Base-by-base conservation (phyloP, 64 coral and sea anemone species). In the Cladopsammia gracilis region DNA sequence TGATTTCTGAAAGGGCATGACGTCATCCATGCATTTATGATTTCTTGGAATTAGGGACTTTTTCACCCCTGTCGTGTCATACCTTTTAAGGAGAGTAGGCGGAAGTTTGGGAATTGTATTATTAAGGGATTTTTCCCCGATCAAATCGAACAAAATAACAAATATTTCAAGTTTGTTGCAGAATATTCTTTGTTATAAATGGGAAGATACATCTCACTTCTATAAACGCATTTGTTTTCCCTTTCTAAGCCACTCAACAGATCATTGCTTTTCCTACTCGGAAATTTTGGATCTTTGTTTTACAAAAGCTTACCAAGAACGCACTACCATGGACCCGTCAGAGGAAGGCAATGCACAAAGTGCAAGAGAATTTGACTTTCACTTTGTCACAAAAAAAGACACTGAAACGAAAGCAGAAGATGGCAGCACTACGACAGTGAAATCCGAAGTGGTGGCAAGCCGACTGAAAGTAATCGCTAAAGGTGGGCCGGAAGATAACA, bases 41-140 rank as follows among this genome's bases (percentile, higher is more conserved):
- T 84, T 84, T 66, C 59, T 83, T 67, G 62, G 46, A 84, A 82
- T 72, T 69, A 49, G 18, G 45, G 72, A 7, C 15, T 20, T 45
- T 45, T 43, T 23, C 5, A 15, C 13, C 44, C 15, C n/a, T 25
- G 4, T 69, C n/a, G n/a, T 22, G 65, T 69, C 18, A 25, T 69
- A 25, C 65, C 65, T 10, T 23, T 22, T 69, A 69, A 25, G 65
- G 65, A 69, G 5, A 69, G 26, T 8, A 52, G 20, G 46, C 6
- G 15, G 23, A 10, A 70, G 10, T 0, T 70, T 70, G 22, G 6
- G 22, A 22, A 25, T 9, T 6, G 10, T 26, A 61, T 9, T 4
- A 46, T 4, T 11, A 16, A 73, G 45, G 12, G 71, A 13, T 11
- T 16, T 73, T 73, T 18, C 42, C 71, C 71, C 43, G 13, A 73